Base-by-base conservation (phyloP, 2,797 vertebrate genomes). In the Adrianichthys oophorus region DNA sequence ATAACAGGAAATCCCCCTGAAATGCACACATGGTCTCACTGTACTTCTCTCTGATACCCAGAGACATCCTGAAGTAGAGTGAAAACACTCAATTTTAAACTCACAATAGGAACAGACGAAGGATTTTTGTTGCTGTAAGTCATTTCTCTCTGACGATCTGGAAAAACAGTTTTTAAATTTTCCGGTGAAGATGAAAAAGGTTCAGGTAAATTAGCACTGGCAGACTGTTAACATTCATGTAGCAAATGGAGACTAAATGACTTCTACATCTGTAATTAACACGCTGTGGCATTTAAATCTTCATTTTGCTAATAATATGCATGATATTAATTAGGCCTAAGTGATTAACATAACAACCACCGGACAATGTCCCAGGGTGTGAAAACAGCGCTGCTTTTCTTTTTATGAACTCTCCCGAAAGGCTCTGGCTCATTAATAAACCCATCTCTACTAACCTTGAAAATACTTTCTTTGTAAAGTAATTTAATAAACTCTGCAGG, bases 261-360 rank as follows among this genome's bases (percentile, higher is more conserved):
- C 76, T 85, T 86, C 71, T 72, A 72, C 70, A 70, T 68, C 68
- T 74, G 81, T 90, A 90, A 90, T 91, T 90, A 93, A 87, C 77
- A 54, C 80, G 83, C 70, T 74, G 72, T 87, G 87, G 75, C 82
- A 88, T 90, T 91, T 90, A 78, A 89, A 75, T 90, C 79, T 86
- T 80, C 89, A 86, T 83, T 89, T 84, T 84, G 78, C 80, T 93
- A 94, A 94, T 92, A 78, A 82, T 87, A 92, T 91, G 90, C 87
- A 74, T 87, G 83, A 68, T 90, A 92, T 92, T 94, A 94, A 93
- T 92, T 92, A 88, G 78, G 74, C 66, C 72, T 57, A 78, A 76
- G 69, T 84, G 61, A 92, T 94, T 93, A 90, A 88, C 88, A 93
- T 91, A 92, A 88, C 71, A 90, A 82, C 86, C 78, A 68, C 81